Evolutionary conservation across 2,113 vertebrate species (phyloP).

Genomic region (Greenwoodochromis staneri): DNA sequence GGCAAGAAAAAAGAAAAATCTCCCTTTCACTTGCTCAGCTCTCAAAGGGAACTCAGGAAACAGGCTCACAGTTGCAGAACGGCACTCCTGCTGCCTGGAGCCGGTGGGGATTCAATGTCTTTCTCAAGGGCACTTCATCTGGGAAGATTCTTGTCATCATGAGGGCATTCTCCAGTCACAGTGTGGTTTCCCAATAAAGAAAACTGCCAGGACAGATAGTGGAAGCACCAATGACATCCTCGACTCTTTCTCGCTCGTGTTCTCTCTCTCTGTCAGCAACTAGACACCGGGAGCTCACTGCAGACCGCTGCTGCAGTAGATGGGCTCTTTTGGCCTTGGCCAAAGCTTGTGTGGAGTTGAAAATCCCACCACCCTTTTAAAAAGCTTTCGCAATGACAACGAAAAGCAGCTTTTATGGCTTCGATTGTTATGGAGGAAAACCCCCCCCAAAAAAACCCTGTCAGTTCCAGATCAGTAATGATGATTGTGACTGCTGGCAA

Average conservation of each 20-base stretch:
- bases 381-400: not conserved
- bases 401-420: not conserved
- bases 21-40: not conserved
- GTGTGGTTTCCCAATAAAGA: constrained; percentile 24
- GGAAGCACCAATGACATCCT: constrained; percentile 13
- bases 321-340: not conserved
- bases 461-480: constrained; percentile 15
- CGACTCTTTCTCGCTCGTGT: not conserved
- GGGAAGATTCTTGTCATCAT: constrained; percentile 28
- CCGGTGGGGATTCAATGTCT: constrained; percentile 20
- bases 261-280: not conserved
- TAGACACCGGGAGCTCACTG: not conserved
- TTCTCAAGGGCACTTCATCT: constrained; percentile 43
- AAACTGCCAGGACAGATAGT: constrained; percentile 7
- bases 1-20: not conserved
- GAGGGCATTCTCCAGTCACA: constrained; percentile 33
- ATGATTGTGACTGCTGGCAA: constrained; percentile 21
- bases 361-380: not conserved
- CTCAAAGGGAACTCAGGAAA: not conserved
- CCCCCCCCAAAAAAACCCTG: not conserved
- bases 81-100: constrained; percentile 13
- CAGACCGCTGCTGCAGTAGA: not conserved
- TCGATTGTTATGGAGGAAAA: accelerated
- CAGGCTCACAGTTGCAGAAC: not conserved
- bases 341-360: not conserved